phyloP scores from a whole-genome alignment of 2,888 invertebrate species.

The Panorpa germanica region DNA sequence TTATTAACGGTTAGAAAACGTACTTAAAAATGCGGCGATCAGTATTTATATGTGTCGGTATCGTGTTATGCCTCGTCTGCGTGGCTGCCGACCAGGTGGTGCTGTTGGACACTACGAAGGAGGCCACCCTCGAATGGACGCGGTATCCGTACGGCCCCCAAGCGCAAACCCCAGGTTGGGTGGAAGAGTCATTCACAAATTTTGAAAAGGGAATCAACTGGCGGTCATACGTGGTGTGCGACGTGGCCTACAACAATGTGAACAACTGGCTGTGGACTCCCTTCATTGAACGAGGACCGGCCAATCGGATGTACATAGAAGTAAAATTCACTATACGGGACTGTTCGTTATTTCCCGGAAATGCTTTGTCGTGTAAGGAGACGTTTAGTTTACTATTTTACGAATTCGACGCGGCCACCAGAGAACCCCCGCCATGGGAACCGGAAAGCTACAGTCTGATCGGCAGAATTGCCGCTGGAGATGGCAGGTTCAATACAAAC shows the following conservation, averaged over 20 bases:
- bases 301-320: conserved; percentile 90
- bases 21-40: too few species aligned
- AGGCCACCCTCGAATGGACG: conserved; percentile 79
- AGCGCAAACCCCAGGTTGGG: conserved; percentile 87
- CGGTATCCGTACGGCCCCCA: conserved; percentile 74
- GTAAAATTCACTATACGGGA: conserved; percentile 93
- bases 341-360: conserved; percentile 86
- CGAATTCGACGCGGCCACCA: conserved; percentile 83
- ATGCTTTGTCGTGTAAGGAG: conserved; percentile 88
- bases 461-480: conserved; percentile 88
- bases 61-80: too few species aligned
- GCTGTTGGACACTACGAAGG: conserved; percentile 75
- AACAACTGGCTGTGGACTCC: conserved; percentile 99
- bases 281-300: conserved; percentile 80
- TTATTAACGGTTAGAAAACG: too few species aligned
- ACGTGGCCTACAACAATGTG: conserved; percentile 85
- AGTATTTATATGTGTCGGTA: too few species aligned
- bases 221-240: conserved; percentile 92
- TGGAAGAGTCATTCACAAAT: conserved; percentile 90
- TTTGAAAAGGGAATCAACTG: conserved; percentile 90
- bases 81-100: too few species aligned
- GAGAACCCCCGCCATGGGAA: conserved; percentile 88
- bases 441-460: conserved; percentile 86
- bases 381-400: conserved; percentile 91
- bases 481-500: conserved; percentile 83